A percentile compares a stretch with the other conserved stretches of the same genome.
Evolutionary conservation across 2,888 invertebrate genomes (phyloP).

Genomic region (Scaeva pyrastri): DNA sequence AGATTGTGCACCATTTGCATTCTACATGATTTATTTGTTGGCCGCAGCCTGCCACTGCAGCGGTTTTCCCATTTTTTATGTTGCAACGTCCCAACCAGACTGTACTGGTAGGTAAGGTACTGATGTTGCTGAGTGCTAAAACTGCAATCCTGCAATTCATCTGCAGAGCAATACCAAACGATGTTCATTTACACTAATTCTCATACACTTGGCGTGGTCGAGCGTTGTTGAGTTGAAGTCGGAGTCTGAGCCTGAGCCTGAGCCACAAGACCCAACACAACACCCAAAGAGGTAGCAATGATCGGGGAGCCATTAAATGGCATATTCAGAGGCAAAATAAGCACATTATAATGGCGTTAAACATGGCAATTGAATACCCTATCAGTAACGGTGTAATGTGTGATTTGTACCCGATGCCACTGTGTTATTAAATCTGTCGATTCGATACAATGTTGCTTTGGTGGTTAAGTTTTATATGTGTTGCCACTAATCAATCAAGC

Average conservation of each 20-base stretch:
- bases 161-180: constrained; percentile 56
- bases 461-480: constrained; percentile 26
- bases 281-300: constrained; percentile 29
- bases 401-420: constrained; percentile 62
- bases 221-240: neutral
- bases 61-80: constrained; percentile 48
- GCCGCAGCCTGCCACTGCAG: constrained; percentile 58
- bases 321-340: constrained; percentile 61
- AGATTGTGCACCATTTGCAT: constrained; percentile 74
- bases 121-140: constrained; percentile 52
- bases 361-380: constrained; percentile 65
- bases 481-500: constrained; percentile 56
- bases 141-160: constrained; percentile 62
- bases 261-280: neutral
- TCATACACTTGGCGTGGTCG: constrained; percentile 67
- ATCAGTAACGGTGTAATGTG: constrained; percentile 60
- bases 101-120: neutral
- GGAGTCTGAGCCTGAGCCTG: no score
- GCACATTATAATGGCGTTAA: constrained; percentile 70
- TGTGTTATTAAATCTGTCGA: constrained; percentile 56
- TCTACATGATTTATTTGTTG: constrained; percentile 73
- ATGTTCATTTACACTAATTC: constrained; percentile 74
- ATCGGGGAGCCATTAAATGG: constrained; percentile 71
- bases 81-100: constrained; percentile 45
- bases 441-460: constrained; percentile 54